Base-by-base conservation (phyloP, 2,888 invertebrate genomes). In the Philhelius pedissequus region DNA sequence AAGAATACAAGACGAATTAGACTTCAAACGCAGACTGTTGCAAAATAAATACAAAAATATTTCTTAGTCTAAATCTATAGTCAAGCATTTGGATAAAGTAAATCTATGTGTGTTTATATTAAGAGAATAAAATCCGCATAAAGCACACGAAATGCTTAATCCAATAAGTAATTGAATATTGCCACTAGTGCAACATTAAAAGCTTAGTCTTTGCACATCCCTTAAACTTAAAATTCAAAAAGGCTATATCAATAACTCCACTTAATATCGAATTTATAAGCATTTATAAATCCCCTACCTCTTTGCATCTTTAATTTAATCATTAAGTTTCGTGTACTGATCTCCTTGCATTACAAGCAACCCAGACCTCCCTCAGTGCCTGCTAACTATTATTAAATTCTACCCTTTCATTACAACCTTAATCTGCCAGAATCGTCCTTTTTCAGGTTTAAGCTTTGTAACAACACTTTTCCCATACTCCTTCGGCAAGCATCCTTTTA, bases 351-450 rank as follows among this genome's bases (percentile, higher is more conserved):
- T 60, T 62, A 68, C 35, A 52, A 40, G 54, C 35, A 71, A 76
- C 71, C 58, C 35, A 71, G 71, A 71, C 58, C 66, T 43, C 60
- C 52, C 35, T 58, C 25, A 8, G 58, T 45, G 66, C n/a, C 66
- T 45, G 66, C n/a, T 71, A 25, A 25, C 43, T n/a, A 54, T 56
- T 56, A 64, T 62, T 62, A 32, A 64, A 64, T 40, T 70, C 40
- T 70, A 50, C 80, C 70, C 54, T 70, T 81, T 73, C 69, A 83
- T 83, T 83, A 78, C 56, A 68, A 69, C 56, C 73, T 69, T 78
- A 64, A 83, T 78, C 54, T 69, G 25, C 56, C 27, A 56, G 40
- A 48, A 56, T 54, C 32, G 43, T 62, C 73, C 58, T 60, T 60
- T 77, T 69, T 58, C 32, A 54, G 32, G 71, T 22, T 45, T 50